phyloP scores from a whole-genome alignment of 2,113 vertebrate genomes.

The Clupea harengus region DNA sequence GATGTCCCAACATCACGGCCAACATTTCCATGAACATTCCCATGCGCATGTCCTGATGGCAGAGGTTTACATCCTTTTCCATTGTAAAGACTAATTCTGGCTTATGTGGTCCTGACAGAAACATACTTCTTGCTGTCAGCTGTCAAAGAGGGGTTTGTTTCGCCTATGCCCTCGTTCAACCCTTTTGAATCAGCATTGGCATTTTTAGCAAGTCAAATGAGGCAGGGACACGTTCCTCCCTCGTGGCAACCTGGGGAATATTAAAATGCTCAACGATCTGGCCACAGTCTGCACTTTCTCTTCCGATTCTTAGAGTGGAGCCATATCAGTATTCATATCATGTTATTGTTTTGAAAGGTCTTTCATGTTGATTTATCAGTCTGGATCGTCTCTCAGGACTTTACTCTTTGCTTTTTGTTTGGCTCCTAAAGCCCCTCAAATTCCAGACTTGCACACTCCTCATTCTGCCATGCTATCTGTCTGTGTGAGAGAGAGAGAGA shows the following conservation, averaged over 20 bases:
- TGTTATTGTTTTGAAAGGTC: background rate
- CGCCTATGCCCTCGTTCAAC: slow-evolving; percentile 32
- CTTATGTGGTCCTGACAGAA: slow-evolving; percentile 28
- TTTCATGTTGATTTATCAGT: background rate
- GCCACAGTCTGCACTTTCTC: background rate
- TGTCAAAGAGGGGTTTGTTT: slow-evolving; percentile 21
- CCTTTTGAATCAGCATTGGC: background rate
- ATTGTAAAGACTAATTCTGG: slow-evolving; percentile 45
- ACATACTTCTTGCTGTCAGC: slow-evolving; percentile 17
- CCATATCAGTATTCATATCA: background rate
- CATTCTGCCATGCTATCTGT: no score
- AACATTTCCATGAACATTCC: no score
- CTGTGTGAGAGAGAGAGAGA: background rate
- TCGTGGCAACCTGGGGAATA: background rate
- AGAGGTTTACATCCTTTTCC: slow-evolving; percentile 47
- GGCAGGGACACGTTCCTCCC: background rate
- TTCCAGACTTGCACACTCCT: background rate
- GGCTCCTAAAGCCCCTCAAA: background rate
- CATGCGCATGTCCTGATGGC: slow-evolving; percentile 47
- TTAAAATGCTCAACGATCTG: background rate
- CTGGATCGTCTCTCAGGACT: background rate
- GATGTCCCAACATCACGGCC: slow-evolving; percentile 67
- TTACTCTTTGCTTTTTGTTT: background rate
- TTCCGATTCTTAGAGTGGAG: background rate
- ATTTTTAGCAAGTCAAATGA: slow-evolving; percentile 7